Evolutionary conservation across 2,888 invertebrate species (phyloP), one percentile per base, ranked within the genome.

Genomic region (Athalia rosae): DNA sequence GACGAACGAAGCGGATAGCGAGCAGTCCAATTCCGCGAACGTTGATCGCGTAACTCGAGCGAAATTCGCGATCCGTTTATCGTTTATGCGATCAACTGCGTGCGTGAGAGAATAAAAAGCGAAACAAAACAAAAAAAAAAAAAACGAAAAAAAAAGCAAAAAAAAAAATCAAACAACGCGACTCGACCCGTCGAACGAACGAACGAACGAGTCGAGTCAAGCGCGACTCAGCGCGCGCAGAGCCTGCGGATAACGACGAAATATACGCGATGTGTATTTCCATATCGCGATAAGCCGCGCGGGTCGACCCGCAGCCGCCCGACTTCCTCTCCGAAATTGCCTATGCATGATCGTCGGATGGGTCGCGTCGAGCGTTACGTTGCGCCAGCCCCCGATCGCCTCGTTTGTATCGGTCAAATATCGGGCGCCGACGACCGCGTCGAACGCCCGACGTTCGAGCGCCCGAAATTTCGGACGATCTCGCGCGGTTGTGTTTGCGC

Each of bases 311-410:
- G 47, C 59, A 59, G 73, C 74, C 48, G 61, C 11, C 74, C 50
- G 74, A 74, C 74, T 74, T 74, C 74, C 74, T 74, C 74, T 59
- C 59, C 47, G 13, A 74, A 74, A 74, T 74, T 74, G 74, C 74
- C 62, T 74, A 74, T 74, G 74, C 74, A 74, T 74, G 74, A 47
- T 61, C 61, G 61, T 7, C 53, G 53, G n/a, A 28, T 28, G 28
- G 28, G 28, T 2, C 2, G 28, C 28, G 28, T 28, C 28, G n/a
- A n/a, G 28, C 28, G 28, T 28, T 28, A 28, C 28, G 28, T 28
- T 53, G n/a, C n/a, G n/a, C 53, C 7, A 4, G n/a, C 7, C 53
- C 4, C 53, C 4, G 9, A n/a, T n/a, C 43, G 56, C 58, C 71
- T 58, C 71, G 71, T 58, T 71, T 61, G 74, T 50, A 61, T 74